Evolutionary conservation across 2,113 vertebrate species (phyloP).

Genomic region (Heptranchias perlo): DNA sequence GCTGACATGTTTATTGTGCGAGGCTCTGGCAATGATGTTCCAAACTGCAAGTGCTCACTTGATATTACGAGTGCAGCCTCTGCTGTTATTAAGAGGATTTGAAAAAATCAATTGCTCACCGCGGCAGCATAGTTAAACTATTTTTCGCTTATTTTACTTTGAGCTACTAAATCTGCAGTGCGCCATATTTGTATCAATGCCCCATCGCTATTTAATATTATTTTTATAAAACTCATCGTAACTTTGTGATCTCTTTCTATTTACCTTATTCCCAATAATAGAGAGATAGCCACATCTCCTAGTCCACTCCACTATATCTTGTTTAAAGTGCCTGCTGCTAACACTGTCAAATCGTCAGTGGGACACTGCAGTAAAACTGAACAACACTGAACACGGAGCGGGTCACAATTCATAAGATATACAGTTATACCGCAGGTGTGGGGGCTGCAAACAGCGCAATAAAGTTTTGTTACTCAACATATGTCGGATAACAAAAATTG

Average conservation of each 20-base stretch:
- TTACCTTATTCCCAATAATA: background rate
- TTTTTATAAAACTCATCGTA: background rate
- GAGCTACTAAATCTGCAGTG: background rate
- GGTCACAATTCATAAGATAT: slow-evolving; percentile 23
- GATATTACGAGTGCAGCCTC: slow-evolving; percentile 14
- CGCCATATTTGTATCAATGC: background rate
- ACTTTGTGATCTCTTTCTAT: background rate
- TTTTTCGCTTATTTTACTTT: background rate
- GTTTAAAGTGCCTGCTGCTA: slow-evolving; percentile 18
- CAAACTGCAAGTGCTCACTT: slow-evolving; percentile 30
- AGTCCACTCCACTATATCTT: slow-evolving; percentile 4
- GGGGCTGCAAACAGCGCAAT: slow-evolving; percentile 2
- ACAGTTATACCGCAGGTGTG: slow-evolving; percentile 7
- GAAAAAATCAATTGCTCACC: slow-evolving; percentile 32
- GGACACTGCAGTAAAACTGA: background rate
- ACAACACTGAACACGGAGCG: background rate
- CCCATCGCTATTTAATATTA: background rate
- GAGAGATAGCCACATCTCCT: background rate
- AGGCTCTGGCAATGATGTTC: slow-evolving; percentile 24
- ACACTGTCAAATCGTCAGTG: background rate
- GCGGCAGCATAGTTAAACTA: slow-evolving; percentile 1
- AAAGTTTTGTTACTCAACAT: slow-evolving; percentile 32
- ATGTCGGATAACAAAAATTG: slow-evolving; percentile 28
- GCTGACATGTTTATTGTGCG: slow-evolving; percentile 35
- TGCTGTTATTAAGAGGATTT: slow-evolving; percentile 36